A percentile compares a stretch with the other conserved stretches of the same genome.
Evolutionary conservation across 1,140 invertebrate genomes (phyloP).

Genomic region (Drosophila prosaltans): DNA sequence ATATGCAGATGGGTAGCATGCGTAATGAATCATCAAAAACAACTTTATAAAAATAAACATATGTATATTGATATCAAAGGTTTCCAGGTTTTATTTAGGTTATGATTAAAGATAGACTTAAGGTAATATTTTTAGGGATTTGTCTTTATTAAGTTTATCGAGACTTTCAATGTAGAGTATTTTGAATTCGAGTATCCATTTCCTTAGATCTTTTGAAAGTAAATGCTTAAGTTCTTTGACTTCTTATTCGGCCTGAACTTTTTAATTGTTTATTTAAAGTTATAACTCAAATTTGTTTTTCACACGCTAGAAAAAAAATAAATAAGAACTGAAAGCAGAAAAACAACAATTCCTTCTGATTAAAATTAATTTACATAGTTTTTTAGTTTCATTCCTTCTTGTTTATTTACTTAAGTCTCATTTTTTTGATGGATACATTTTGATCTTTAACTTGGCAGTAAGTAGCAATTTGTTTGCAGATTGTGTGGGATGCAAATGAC

Average conservation of each 20-base stretch:
- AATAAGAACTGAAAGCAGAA: conserved; percentile 15
- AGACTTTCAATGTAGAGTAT: background rate
- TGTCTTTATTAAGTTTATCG: too few species aligned
- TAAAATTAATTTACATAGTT: conserved; percentile 47
- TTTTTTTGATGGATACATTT: conserved; percentile 55
- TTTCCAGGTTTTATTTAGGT: too few species aligned
- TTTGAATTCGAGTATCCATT: background rate
- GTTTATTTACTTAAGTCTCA: conserved; percentile 30
- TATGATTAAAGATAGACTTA: too few species aligned
- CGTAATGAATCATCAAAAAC: too few species aligned
- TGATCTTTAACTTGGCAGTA: conserved; percentile 51
- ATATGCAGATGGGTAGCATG: background rate
- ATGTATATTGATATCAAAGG: too few species aligned
- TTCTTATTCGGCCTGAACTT: conserved; percentile 34
- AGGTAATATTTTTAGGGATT: too few species aligned
- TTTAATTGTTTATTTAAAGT: conserved; percentile 64
- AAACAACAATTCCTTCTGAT: conserved; percentile 23
- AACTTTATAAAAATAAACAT: too few species aligned
- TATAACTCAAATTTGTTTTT: conserved; percentile 61
- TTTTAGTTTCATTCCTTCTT: conserved; percentile 33
- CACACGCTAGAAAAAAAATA: conserved; percentile 34
- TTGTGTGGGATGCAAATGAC: conserved; percentile 49
- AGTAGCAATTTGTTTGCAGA: conserved; percentile 59
- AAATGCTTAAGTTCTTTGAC: conserved; percentile 70
- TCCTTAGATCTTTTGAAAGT: conserved; percentile 58